These are phyloP conservation scores for Lagria hirta DNA, from an alignment of 2,888 invertebrate genomes.

Conservation along the genomic window DNA sequence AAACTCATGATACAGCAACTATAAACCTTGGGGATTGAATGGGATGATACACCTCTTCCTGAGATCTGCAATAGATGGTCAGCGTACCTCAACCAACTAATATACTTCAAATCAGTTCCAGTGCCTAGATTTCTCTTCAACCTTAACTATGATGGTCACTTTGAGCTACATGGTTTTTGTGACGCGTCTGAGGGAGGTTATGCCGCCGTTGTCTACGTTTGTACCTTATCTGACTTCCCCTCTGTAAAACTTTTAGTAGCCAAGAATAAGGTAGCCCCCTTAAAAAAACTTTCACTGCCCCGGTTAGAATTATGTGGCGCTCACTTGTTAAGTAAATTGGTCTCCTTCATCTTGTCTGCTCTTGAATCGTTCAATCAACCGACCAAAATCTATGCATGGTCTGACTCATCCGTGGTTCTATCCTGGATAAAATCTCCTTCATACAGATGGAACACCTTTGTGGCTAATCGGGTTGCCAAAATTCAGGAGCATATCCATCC, in stretches of 20 bases:
- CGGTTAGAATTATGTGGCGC: constrained; percentile 23
- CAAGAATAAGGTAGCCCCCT: constrained; percentile 20
- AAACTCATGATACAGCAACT: constrained; percentile 21
- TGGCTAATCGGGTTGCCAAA: constrained; percentile 21
- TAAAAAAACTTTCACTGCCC: constrained; percentile 18
- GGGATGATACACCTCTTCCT: constrained; percentile 18
- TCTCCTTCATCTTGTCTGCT: constrained; percentile 1
- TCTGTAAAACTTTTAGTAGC: constrained; percentile 9
- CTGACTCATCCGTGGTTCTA: constrained; percentile 20
- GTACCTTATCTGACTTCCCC: background rate
- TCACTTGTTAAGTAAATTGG: constrained; percentile 11
- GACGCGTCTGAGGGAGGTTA: constrained; percentile 23
- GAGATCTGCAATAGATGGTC: constrained; percentile 8
- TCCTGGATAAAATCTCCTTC: constrained; percentile 22
- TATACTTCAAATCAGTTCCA: constrained; percentile 6
- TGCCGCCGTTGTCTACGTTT: constrained; percentile 17
- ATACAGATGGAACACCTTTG: constrained; percentile 23
- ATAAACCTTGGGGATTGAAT: constrained; percentile 14
- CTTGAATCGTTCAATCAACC: constrained; percentile 1
- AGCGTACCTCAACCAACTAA: constrained; percentile 13
- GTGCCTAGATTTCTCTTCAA: constrained; percentile 10
- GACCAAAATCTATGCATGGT: constrained; percentile 16
- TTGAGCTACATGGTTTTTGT: constrained; percentile 19
- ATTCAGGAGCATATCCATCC: constrained; percentile 14
- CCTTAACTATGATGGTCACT: background rate